Conservation (phyloP, 2,797 vertebrate genomes). For the Erpetoichthys calabaricus region DNA sequence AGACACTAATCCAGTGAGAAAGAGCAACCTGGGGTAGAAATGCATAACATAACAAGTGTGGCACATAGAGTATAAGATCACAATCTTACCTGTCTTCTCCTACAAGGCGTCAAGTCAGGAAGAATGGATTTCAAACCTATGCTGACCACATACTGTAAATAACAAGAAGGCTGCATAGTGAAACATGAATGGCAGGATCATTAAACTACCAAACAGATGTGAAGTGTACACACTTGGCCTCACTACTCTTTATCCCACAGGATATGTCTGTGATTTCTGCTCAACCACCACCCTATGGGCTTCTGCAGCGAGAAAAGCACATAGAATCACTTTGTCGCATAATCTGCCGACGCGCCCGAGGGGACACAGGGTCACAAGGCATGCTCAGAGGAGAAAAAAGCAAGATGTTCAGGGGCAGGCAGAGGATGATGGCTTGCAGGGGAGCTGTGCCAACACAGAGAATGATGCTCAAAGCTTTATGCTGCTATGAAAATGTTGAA, state of each 20-base stretch:
- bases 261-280: constrained; percentile 45
- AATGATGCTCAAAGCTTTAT: constrained; percentile 19
- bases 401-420: constrained; percentile 13
- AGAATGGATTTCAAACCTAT: no score
- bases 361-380: neutral
- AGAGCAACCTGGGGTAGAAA: neutral
- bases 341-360: constrained; percentile 24
- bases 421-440: constrained; percentile 5
- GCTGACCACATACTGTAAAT: no score
- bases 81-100: no score
- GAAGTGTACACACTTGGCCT: no score
- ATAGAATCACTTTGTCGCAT: constrained; percentile 45
- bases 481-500: constrained; percentile 36
- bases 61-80: no score
- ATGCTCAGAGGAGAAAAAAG: constrained; percentile 11
- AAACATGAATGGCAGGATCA: no score
- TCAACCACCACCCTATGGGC: constrained; percentile 48
- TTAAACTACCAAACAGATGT: no score
- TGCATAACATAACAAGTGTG: no score
- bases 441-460: constrained; percentile 1
- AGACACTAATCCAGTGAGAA: neutral
- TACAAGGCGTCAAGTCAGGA: no score
- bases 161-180: no score
- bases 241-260: neutral
- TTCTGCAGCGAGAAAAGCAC: constrained; percentile 56